A percentile compares a stretch with the other conserved stretches of the same genome.
These are phyloP conservation scores for Diaperis boleti DNA, from an alignment of 2,888 invertebrate species.

Conservation along the genomic window DNA sequence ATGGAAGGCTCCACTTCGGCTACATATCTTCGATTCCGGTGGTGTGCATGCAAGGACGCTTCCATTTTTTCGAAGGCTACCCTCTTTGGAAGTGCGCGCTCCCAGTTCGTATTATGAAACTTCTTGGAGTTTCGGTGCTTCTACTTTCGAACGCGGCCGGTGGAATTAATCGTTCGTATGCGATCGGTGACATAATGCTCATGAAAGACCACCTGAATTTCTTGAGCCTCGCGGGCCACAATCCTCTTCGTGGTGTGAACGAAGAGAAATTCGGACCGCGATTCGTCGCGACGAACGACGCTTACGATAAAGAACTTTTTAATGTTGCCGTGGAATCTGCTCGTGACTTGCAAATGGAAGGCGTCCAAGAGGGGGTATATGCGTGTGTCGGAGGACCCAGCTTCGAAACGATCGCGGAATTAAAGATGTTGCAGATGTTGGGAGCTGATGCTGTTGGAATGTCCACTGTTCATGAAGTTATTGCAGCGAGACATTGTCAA, in stretches of 20 bases:
- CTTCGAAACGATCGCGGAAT: constrained; percentile 96
- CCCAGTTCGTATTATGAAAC: constrained; percentile 96
- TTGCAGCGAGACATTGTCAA: constrained; percentile 93
- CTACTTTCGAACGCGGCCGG: constrained; percentile 98
- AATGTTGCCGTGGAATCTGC: constrained; percentile 48
- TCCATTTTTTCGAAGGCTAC: constrained; percentile 98
- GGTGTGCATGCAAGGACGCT: constrained; percentile 97
- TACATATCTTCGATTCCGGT: constrained; percentile 82
- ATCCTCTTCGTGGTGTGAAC: constrained; percentile 93
- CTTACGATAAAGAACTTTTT: constrained; percentile 71
- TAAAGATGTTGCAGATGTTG: constrained; percentile 83
- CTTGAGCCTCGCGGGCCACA: constrained; percentile 95
- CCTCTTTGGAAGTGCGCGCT: constrained; percentile 93
- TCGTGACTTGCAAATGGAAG: constrained; percentile 76
- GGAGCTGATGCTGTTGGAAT: constrained; percentile 90
- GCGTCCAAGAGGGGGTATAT: constrained; percentile 92
- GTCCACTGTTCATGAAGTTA: constrained; percentile 82
- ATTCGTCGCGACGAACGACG: constrained; percentile 93
- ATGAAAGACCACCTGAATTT: constrained; percentile 98
- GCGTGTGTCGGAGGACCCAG: constrained; percentile 94
- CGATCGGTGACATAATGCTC: constrained; percentile 96
- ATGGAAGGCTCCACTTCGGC: constrained; percentile 93
- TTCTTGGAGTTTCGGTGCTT: constrained; percentile 88
- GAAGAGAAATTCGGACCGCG: constrained; percentile 95
- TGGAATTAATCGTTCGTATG: constrained; percentile 87